phyloP scores from a whole-genome alignment of 2,888 invertebrate genomes.

The Drosophila mayaguana region DNA sequence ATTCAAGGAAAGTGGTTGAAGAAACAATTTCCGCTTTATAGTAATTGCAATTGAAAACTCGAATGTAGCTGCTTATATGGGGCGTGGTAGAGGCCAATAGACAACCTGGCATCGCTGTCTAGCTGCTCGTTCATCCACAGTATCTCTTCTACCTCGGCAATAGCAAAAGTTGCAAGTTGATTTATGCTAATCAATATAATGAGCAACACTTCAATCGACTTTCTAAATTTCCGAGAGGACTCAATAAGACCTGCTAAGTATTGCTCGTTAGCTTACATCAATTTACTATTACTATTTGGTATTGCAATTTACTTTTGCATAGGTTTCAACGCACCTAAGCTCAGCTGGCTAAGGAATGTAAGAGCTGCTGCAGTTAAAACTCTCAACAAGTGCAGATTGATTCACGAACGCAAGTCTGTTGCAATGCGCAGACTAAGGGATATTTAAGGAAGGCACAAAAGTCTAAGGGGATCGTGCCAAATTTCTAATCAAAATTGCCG shows the following conservation, averaged over 20 bases:
- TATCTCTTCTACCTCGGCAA: not conserved
- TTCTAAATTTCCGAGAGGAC: not conserved
- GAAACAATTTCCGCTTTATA: too few species aligned
- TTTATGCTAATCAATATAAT: too few species aligned
- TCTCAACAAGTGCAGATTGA: constrained; percentile 10
- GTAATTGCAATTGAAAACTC: not conserved
- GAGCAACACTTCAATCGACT: not conserved
- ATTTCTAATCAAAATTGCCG: constrained; percentile 76
- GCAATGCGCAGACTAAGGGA: not conserved
- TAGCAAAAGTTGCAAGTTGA: not conserved
- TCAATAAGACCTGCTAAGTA: too few species aligned
- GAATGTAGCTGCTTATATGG: not conserved
- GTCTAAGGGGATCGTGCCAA: constrained; percentile 45
- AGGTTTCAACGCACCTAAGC: not conserved
- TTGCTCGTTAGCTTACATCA: too few species aligned
- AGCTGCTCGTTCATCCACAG: too few species aligned
- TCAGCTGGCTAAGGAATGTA: not conserved
- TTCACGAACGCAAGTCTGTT: not conserved
- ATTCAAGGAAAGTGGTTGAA: not conserved
- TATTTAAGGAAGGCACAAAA: not conserved
- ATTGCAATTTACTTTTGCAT: too few species aligned
- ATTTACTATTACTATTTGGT: too few species aligned
- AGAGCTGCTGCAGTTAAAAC: not conserved
- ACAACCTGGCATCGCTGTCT: too few species aligned
- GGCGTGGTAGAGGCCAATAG: not conserved